Percentiles rank a stretch among this genome's conserved stretches.
phyloP scores from a whole-genome alignment of 2,113 vertebrate species.

The Mormoops blainvillei region DNA sequence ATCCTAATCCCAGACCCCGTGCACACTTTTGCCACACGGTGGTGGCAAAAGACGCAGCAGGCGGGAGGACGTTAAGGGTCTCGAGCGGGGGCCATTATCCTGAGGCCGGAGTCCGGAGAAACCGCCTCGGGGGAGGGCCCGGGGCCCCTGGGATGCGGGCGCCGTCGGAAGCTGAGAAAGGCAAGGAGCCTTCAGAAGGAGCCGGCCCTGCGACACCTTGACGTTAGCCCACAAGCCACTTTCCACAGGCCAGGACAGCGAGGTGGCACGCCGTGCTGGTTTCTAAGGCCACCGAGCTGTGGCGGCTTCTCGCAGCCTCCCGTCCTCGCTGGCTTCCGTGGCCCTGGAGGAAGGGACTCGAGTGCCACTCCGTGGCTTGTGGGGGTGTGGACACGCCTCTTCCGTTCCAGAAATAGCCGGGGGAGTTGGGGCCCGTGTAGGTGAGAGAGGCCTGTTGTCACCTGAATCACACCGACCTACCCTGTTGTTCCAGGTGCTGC shows the following conservation, averaged over 20 bases:
- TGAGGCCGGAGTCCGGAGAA: not conserved
- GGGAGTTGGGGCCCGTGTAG: accelerated
- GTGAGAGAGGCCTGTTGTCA: not conserved
- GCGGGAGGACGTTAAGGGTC: no score
- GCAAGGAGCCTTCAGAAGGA: not conserved
- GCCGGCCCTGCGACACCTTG: accelerated
- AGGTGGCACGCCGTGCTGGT: accelerated
- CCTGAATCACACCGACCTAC: not conserved
- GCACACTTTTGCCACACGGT: no score
- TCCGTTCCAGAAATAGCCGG: not conserved
- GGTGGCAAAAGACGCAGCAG: not conserved
- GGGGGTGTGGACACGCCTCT: not conserved
- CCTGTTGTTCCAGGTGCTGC: not conserved
- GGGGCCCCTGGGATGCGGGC: accelerated
- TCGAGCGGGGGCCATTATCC: accelerated
- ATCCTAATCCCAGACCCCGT: accelerated
- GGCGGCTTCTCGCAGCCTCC: not conserved
- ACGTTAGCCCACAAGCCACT: accelerated
- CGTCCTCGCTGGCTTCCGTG: accelerated
- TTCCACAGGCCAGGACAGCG: accelerated
- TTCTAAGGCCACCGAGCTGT: accelerated
- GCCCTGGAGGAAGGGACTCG: accelerated
- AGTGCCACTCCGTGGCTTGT: not conserved
- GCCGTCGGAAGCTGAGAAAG: not conserved
- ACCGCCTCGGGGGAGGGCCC: not conserved